phyloP scores from a whole-genome alignment of 2,797 vertebrate genomes.

The Oophaga sylvatica region DNA sequence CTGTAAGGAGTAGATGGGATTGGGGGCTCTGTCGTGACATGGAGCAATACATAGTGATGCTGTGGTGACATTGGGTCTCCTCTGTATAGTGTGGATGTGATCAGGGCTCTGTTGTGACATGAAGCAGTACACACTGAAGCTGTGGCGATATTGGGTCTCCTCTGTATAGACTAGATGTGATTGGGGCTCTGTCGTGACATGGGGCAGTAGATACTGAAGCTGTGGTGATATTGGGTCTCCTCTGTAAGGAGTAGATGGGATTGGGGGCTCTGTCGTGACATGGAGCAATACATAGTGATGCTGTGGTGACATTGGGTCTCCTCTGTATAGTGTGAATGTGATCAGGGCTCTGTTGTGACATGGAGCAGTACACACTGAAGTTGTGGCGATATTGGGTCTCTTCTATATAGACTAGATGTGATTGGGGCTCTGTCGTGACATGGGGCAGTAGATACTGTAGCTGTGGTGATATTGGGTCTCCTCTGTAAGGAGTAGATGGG shows the following conservation, averaged over 20 bases:
- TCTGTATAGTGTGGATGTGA: too few relatives aligned
- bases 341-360: not conserved
- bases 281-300: not conserved
- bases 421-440: not conserved
- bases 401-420: too few relatives aligned
- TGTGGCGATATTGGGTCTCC: not conserved
- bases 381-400: not conserved
- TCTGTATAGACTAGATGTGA: not conserved
- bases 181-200: not conserved
- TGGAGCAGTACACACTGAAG: not conserved
- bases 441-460: not conserved
- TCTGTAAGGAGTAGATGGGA: too few relatives aligned
- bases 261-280: not conserved
- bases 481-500: not conserved
- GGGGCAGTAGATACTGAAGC: not conserved
- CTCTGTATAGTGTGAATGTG: too few relatives aligned
- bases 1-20: too few relatives aligned
- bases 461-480: not conserved
- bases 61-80: too few relatives aligned
- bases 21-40: too few relatives aligned
- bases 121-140: too few relatives aligned
- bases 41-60: too few relatives aligned
- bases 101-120: too few relatives aligned
- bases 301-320: not conserved
- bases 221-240: not conserved